A percentile compares a stretch with the other conserved stretches of the same genome.
Evolutionary conservation across 2,113 vertebrate species (phyloP).

Genomic region (Acrocephalus kingi): DNA sequence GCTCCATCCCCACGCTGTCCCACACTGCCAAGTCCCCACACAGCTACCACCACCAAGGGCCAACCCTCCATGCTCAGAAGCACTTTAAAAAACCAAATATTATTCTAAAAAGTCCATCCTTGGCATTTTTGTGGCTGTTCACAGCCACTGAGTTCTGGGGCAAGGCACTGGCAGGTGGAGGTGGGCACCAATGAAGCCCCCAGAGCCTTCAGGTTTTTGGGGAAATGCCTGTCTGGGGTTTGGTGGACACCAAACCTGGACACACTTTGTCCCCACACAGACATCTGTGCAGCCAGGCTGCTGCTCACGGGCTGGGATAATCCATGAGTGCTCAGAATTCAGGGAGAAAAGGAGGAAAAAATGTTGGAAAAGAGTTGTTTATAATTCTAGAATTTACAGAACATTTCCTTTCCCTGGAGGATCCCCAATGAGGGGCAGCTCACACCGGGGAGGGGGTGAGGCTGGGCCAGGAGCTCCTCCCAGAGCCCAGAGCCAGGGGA

Average conservation of each 20-base stretch:
- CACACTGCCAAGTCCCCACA: rapidly evolving
- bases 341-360: neutral
- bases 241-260: neutral
- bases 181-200: neutral
- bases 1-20: neutral
- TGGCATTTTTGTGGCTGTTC: rapidly evolving
- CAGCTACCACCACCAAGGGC: rapidly evolving
- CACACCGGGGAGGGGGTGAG: neutral
- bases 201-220: neutral
- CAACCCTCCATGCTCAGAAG: neutral
- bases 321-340: rapidly evolving
- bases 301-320: neutral
- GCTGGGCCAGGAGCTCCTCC: neutral
- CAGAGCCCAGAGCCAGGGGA: neutral
- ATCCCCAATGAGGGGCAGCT: neutral
- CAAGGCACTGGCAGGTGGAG: neutral
- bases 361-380: neutral
- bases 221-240: neutral
- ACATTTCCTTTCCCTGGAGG: neutral
- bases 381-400: neutral
- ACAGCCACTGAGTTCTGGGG: neutral
- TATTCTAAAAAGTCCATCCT: neutral
- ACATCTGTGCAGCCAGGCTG: neutral
- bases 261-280: rapidly evolving
- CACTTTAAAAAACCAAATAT: neutral